Base-by-base conservation (phyloP, 2,113 vertebrate genomes). In the Reinhardtius hippoglossoides region DNA sequence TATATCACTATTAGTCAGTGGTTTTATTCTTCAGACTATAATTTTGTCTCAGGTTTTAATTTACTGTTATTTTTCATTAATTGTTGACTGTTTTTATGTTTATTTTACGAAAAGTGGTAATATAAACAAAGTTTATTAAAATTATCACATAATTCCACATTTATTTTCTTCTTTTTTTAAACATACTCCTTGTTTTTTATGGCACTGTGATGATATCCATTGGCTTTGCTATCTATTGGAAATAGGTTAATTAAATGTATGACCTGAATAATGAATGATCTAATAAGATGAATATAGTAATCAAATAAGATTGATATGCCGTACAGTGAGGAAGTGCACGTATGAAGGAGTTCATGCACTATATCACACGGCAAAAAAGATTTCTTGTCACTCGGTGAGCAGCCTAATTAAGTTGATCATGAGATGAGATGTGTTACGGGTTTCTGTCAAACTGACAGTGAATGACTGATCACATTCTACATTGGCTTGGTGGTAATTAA, bases 361-460 rank as follows among this genome's bases (percentile, higher is more conserved):
- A 23, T 8, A 9, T 63, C 52, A 9, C 7, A 16, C 56, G 67
- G 65, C 56, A 76, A 15, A 70, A 31, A 54, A 18, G 13, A 26
- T 14, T 27, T 18, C 6, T 18, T 9, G 46, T 50, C 46, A 54
- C 18, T 21, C 20, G 2, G 18, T 8, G 7, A 8, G 50, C 20
- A 9, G 50, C 50, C 50, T 54, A 21, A 75, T 87, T 50, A 56
- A 56, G 64, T 14, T 60, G 81, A 87, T 71, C 54, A 56, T 4
- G 48, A 64, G 55, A 62, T 44, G 50, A 54, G 20, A 54, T n/a
- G 50, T 54, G 50, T 54, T n/a, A 9, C 50, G 20, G 18, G 15
- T 50, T 18, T 50, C 46, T 16, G 75, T 75, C 71, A 72, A 68
- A 75, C 54, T 35, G 71, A 73, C 63, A 18, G 50, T 5, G 54